These are phyloP conservation scores for Takifugu flavidus DNA, from an alignment of 2,113 vertebrate genomes.

Conservation along the genomic window DNA sequence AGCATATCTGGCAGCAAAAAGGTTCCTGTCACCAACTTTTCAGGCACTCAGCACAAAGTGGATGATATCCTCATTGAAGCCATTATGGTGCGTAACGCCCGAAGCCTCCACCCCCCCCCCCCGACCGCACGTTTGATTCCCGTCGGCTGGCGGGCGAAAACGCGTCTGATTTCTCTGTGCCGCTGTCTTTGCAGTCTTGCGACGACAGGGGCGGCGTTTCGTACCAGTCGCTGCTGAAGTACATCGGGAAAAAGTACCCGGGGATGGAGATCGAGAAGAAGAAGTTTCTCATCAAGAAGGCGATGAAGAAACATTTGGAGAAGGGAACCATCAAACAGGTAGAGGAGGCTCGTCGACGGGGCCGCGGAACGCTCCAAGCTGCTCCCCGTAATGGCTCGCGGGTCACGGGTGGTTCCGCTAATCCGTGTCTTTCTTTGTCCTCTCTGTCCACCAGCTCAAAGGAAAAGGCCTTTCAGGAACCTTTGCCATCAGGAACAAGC, in stretches of 20 bases:
- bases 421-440: background rate
- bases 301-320: constrained; percentile 89
- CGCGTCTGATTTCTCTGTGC: too few relatives aligned
- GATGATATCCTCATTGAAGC: constrained; percentile 93
- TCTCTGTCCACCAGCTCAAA: constrained; percentile 74
- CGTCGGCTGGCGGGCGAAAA: too few relatives aligned
- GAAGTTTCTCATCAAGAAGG: constrained; percentile 92
- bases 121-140: too few relatives aligned
- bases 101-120: too few relatives aligned
- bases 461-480: constrained; percentile 96
- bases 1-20: constrained; percentile 87
- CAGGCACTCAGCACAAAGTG: constrained; percentile 88
- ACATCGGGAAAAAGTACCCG: constrained; percentile 89
- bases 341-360: background rate
- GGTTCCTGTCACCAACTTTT: constrained; percentile 83
- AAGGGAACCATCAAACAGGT: constrained; percentile 92
- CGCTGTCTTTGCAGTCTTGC: constrained; percentile 76
- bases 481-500: constrained; percentile 88
- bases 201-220: constrained; percentile 88
- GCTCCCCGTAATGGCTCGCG: too few relatives aligned
- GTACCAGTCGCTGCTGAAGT: constrained; percentile 88
- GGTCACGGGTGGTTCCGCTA: too few relatives aligned
- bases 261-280: constrained; percentile 89
- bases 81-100: constrained; percentile 77
- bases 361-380: background rate